phyloP scores from a whole-genome alignment of 2,888 invertebrate species.

The Eugnorisma glareosa region DNA sequence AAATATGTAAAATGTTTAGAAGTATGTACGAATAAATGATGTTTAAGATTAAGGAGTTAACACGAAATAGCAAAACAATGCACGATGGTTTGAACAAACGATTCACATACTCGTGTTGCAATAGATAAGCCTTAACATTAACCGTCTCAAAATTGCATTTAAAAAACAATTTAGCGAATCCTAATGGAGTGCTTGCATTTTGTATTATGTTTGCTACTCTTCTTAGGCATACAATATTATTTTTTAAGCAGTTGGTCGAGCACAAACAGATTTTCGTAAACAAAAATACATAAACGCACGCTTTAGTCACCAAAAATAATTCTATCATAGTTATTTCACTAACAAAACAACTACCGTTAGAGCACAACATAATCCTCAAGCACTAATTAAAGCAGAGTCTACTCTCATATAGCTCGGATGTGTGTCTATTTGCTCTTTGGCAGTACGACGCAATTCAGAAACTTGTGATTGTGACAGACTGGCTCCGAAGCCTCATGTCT shows the following conservation, averaged over 20 bases:
- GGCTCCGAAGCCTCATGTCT: neutral
- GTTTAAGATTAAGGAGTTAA: neutral
- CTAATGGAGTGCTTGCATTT: neutral
- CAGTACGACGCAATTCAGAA: neutral
- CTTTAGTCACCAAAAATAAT: neutral
- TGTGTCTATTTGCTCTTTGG: conserved; percentile 21
- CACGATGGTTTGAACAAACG: neutral
- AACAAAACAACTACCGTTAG: neutral
- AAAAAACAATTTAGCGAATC: neutral
- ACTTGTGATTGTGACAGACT: neutral
- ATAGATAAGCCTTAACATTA: neutral
- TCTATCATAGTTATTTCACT: neutral
- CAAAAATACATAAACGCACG: no score
- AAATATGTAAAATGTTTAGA: neutral
- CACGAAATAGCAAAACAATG: neutral
- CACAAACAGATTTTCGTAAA: neutral
- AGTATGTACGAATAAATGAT: neutral
- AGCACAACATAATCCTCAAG: neutral
- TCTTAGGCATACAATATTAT: neutral
- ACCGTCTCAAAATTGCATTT: neutral
- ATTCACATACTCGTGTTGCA: neutral
- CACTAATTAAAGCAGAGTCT: conserved; percentile 6
- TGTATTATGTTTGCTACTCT: neutral
- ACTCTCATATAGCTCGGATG: neutral
- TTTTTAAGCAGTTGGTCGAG: neutral